These are phyloP conservation scores for Drosophila prolongata DNA, from an alignment of 2,888 invertebrate genomes.

Conservation along the genomic window DNA sequence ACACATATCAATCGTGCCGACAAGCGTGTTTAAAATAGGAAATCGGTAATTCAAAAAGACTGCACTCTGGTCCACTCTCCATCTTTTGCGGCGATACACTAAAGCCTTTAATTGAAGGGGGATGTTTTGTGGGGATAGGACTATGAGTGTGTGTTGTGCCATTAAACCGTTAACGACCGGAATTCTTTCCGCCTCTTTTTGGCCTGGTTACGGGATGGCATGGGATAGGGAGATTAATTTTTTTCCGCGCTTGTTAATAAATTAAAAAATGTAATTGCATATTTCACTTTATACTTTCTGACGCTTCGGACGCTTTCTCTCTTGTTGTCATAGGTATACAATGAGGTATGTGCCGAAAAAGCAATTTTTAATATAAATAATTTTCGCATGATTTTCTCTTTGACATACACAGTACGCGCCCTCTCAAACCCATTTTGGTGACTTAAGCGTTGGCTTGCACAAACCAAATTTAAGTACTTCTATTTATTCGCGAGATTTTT, in stretches of 20 bases:
- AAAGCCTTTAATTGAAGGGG: slow-evolving; percentile 38
- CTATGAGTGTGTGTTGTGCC: slow-evolving; percentile 33
- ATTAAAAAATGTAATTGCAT: slow-evolving; percentile 69
- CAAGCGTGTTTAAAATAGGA: slow-evolving; percentile 69
- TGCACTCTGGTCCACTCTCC: slow-evolving; percentile 3
- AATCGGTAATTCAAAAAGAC: slow-evolving; percentile 46
- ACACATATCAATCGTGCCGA: too few relatives aligned
- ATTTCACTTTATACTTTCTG: slow-evolving; percentile 53
- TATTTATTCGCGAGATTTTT: slow-evolving; percentile 31
- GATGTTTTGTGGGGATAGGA: background rate
- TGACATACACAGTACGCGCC: slow-evolving; percentile 15
- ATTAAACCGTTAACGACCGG: slow-evolving; percentile 62
- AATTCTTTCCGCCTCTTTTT: slow-evolving; percentile 43
- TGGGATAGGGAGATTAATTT: too few relatives aligned
- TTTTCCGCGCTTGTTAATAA: slow-evolving; percentile 58
- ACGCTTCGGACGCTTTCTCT: slow-evolving; percentile 35
- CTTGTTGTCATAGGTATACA: slow-evolving; percentile 34
- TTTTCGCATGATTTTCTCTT: slow-evolving; percentile 45
- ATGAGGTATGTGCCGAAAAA: slow-evolving; percentile 51
- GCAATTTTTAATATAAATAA: slow-evolving; percentile 72
- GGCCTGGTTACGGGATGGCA: background rate
- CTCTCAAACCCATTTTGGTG: background rate
- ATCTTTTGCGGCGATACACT: slow-evolving; percentile 34
- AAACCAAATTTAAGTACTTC: slow-evolving; percentile 49
- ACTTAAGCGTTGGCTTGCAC: slow-evolving; percentile 7